Conservation (phyloP, 2,888 invertebrate genomes). For the Macropis europaea region DNA sequence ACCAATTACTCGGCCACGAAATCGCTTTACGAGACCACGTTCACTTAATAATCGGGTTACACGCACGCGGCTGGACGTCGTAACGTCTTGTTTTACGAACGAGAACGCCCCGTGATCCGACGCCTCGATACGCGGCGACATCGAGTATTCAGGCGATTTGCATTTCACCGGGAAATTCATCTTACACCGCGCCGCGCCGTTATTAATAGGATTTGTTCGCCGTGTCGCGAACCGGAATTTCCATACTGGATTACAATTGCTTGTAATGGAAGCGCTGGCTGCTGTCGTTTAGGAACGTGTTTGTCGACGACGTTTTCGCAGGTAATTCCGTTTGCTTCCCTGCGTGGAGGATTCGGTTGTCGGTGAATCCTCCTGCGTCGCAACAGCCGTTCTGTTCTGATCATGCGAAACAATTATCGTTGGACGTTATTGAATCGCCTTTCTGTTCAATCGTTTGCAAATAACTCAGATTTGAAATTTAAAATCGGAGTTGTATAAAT, state of each 20-base stretch:
- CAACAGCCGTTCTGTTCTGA: too few relatives aligned
- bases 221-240: neutral
- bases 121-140: slow-evolving; percentile 11
- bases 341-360: too few relatives aligned
- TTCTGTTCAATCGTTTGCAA: too few relatives aligned
- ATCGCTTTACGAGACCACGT: slow-evolving; percentile 28
- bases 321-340: too few relatives aligned
- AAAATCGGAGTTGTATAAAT: too few relatives aligned
- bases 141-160: slow-evolving; percentile 9
- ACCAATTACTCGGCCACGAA: slow-evolving; percentile 40
- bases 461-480: too few relatives aligned
- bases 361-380: too few relatives aligned
- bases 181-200: neutral
- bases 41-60: slow-evolving; percentile 45
- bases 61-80: slow-evolving; percentile 10
- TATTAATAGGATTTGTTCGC: slow-evolving; percentile 28
- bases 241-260: slow-evolving; percentile 16
- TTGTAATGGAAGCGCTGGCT: neutral
- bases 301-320: too few relatives aligned
- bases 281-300: too few relatives aligned
- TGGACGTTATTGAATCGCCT: too few relatives aligned
- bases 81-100: slow-evolving; percentile 49
- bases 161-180: slow-evolving; percentile 28
- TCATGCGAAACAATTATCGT: too few relatives aligned
- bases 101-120: slow-evolving; percentile 14